Evolutionary conservation across 2,797 vertebrate species (phyloP), one percentile per base, ranked within the genome.

Genomic region (Crocodylus rhombifer): DNA sequence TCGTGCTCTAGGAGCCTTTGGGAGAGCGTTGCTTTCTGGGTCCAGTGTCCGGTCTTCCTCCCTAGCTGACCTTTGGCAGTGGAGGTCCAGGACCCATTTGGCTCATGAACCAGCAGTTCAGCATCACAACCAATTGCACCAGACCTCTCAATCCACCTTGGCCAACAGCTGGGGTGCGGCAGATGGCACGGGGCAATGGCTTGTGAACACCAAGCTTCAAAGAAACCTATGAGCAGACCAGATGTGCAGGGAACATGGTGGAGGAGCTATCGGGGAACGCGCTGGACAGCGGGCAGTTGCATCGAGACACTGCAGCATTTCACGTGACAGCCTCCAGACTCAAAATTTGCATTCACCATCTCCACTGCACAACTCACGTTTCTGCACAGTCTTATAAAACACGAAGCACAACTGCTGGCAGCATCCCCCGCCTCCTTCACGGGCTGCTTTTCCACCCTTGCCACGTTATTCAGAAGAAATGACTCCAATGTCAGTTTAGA

Each of bases 341-440:
- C 8, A 5, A 73, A 51, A 13, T 14, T 10, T 51, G 69, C 14
- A 42, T 14, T 25, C 87, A 80, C 73, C 5, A 33, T 5, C 4
- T 30, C 61, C n/a, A 25, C 60, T 63, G 57, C 26, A 51, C 14
- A 80, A 63, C 75, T 9, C 33, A 5, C 25, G 51, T 61, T 88
- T 7, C 69, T 13, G 23, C 14, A 14, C 33, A 42, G 18, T 13
- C 65, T 33, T 21, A 33, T 69, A 81, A 82, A 21, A 8, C 58
- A 51, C 28, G 42, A 42, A 87, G n/a, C 67, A 87, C 83, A 0
- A 0, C 65, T 0, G 1, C 67, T 80, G 7, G 9, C 65, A 91
- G 95, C 95, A 94, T 95, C 95, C 74, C 30, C 1, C 2, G 64
- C 84, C 65, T 64, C 42, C 90, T 65, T 55, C 28, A 15, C 76